Base-by-base conservation (phyloP, 2,797 vertebrate genomes). In the Siniperca scherzeri region DNA sequence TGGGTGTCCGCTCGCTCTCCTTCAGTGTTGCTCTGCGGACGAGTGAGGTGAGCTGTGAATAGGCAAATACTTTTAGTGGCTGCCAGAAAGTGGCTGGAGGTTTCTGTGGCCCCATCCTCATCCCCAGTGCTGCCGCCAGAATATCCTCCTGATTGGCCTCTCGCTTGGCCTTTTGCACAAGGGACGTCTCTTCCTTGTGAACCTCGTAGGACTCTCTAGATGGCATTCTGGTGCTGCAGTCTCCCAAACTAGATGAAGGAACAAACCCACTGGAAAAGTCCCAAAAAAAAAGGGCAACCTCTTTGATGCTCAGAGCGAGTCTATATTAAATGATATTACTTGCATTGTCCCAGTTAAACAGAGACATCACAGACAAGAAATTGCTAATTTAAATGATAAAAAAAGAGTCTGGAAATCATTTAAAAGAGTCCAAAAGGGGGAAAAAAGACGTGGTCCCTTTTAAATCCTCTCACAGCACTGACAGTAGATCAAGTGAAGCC, bases 41-140 rank as follows among this genome's bases (percentile, higher is more conserved):
- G 90, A 99, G 96, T 55, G 99, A 99, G 87, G 98, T 99, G 95
- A 99, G 95, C 97, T 99, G 99, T 52, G 98, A 99, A 97, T 99
- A 99, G 96, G 98, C 98, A 95, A 99, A 99, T 88, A 99, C 97
- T 98, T 99, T 99, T 89, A 99, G 97, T 89, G 99, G 99, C 95
- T 99, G 98, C 99, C 98, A 99, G 91, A 99, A 96, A 44, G 97
- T 96, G 95, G 97, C 97, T 22, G 98, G 96, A 60, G 98, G 96
- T 96, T 99, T 99, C 93, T 96, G 97, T 94, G 98, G 95, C 86
- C 97, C 97, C 96, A 98, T 97, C 91, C 97, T 98, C 97, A 99
- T 97, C 87, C 97, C 97, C 93, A 99, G 89, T 70, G 98, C 98
- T 44, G 98, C 97, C 46, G 96, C 96, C 96, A 99, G 91, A 61